Percentiles rank a stretch among this genome's conserved stretches.
These are phyloP conservation scores for Hemiprocne comata DNA, from an alignment of 2,113 vertebrate genomes.

Conservation along the genomic window DNA sequence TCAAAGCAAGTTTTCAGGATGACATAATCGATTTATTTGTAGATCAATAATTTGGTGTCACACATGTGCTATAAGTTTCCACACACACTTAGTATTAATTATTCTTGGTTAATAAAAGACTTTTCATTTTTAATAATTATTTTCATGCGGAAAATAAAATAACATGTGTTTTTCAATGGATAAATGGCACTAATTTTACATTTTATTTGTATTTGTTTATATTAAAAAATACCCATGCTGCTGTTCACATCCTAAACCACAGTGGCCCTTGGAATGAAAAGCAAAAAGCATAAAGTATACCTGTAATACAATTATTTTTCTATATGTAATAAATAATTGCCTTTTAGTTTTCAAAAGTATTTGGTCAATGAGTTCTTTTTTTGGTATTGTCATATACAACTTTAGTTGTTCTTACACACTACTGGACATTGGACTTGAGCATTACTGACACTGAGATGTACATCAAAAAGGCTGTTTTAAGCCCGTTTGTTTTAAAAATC, in stretches of 20 bases:
- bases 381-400: background rate
- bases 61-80: background rate
- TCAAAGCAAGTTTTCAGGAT: background rate
- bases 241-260: background rate
- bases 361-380: background rate
- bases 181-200: background rate
- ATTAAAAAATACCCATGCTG: background rate
- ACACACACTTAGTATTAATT: background rate
- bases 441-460: background rate
- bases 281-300: background rate
- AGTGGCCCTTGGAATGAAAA: background rate
- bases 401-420: background rate
- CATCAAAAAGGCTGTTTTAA: background rate
- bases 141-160: background rate
- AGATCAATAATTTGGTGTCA: background rate
- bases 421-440: background rate
- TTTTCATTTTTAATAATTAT: background rate
- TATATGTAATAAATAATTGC: background rate
- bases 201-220: background rate
- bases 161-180: background rate
- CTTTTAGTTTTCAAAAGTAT: constrained; percentile 21
- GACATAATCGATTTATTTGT: background rate
- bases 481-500: background rate
- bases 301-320: constrained; percentile 21
- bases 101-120: background rate